Base-by-base conservation (phyloP, 2,888 invertebrate species). In the Digitonthophagus gazella region DNA sequence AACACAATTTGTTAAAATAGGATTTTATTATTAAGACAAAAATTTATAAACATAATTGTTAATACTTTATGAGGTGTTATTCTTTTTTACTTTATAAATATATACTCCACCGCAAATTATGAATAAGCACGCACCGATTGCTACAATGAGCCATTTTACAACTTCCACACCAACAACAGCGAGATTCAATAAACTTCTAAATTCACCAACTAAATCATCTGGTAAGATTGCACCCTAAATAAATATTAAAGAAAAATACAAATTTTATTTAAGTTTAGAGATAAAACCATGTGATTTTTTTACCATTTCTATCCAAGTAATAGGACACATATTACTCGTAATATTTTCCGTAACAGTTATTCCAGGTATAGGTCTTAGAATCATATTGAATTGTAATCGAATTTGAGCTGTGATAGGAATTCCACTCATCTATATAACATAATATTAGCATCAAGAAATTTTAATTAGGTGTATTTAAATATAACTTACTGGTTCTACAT, bases 231-330 rank as follows among this genome's bases (percentile, higher is more conserved):
- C 18, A 61, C 61, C 61, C 61, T 61, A 18, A 18, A 61, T 19
- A 18, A 28, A 54, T 66, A 58, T 14, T 16, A n/a, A n/a, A n/a
- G n/a, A n/a, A n/a, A n/a, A n/a, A n/a, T n/a, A n/a, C 74, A 76
- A 78, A 90, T 90, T 85, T 90, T 90, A 72, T 90, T 89, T n/a
- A 90, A 77, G 90, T 90, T 90, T 19, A 90, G 78, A 19, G 89
- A 80, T 0, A 90, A 90, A 72, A 86, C 83, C 1, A 90, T 78
- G 0, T 61, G 3, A 70, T 64, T 22, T 66, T 22, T 19, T 15
- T 79, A 90, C 90, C 85, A 90, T 90, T 72, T 90, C 89, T n/a
- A 90, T 77, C 90, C 90, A 90, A 22, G 90, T 78, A 20, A 89
- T 80, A 0, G 90, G 90, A 71, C 90, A 78, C 0, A 85, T 81